phyloP scores from a whole-genome alignment of 2,888 invertebrate genomes.

The Petrolisthes cinctipes region DNA sequence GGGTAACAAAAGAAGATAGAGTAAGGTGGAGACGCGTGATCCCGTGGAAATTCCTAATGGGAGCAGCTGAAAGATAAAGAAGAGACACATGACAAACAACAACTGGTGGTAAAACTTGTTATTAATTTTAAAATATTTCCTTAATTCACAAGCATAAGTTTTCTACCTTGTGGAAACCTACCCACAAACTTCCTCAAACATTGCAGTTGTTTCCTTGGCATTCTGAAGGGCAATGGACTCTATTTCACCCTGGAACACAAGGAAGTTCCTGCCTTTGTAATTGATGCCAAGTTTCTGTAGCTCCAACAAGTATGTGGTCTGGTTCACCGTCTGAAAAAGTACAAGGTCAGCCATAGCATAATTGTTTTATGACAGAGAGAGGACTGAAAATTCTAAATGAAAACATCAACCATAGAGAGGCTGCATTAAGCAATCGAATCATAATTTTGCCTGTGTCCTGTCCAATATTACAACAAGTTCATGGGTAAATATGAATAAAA shows the following conservation, averaged over 20 bases:
- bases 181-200: constrained; percentile 98
- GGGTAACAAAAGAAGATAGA: too few species aligned
- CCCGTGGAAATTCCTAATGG: too few species aligned
- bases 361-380: not conserved
- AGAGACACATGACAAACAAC: too few species aligned
- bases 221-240: constrained; percentile 99
- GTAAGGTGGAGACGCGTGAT: too few species aligned
- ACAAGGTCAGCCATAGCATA: not conserved
- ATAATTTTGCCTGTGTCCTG: too few species aligned
- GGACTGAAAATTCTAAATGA: not conserved
- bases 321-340: constrained; percentile 81
- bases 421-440: too few species aligned
- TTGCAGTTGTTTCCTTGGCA: constrained; percentile 94
- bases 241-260: constrained; percentile 99
- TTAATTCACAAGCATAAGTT: not conserved
- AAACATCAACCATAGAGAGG: not conserved
- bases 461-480: too few species aligned
- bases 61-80: too few species aligned
- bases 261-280: constrained; percentile 98
- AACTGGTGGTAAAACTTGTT: not conserved
- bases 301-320: constrained; percentile 85
- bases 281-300: constrained; percentile 95
- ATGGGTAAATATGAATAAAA: too few species aligned
- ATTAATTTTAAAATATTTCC: not conserved
- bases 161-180: not conserved